Evolutionary conservation across 2,113 vertebrate genomes (phyloP).

Genomic region (Sisor rabdophorus): DNA sequence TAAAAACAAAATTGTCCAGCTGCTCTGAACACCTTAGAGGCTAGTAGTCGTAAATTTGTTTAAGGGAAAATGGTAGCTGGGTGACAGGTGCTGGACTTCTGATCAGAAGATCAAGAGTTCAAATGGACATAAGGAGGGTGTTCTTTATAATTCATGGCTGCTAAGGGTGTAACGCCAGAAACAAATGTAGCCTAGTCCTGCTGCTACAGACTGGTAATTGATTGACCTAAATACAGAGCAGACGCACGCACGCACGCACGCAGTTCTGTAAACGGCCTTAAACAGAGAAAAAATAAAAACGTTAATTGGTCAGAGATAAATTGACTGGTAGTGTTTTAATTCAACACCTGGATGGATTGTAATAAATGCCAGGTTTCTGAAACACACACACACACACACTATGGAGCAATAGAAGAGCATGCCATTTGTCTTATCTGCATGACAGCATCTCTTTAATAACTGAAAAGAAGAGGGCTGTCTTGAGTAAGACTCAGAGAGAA

Average conservation of each 20-base stretch:
- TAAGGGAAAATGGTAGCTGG: too few relatives aligned
- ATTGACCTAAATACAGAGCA: conserved; percentile 37
- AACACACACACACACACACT: conserved; percentile 13
- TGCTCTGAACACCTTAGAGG: conserved; percentile 49
- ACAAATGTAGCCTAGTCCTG: conserved; percentile 23
- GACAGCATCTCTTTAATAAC: conserved; percentile 41
- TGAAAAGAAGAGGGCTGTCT: conserved; percentile 21
- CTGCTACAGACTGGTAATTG: conserved; percentile 35
- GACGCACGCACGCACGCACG: too few relatives aligned
- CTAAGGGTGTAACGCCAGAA: too few relatives aligned
- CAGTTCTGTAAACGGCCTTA: conserved; percentile 8
- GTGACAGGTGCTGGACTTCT: too few relatives aligned
- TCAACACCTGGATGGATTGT: conserved; percentile 12
- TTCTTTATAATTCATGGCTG: too few relatives aligned
- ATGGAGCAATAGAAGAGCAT: conserved; percentile 20
- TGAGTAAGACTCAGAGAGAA: conserved; percentile 37
- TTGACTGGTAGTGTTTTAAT: conserved; percentile 4
- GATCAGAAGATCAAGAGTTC: too few relatives aligned
- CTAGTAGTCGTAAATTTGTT: not conserved
- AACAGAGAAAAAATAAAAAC: not conserved
- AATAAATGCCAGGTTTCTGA: not conserved
- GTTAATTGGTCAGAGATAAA: not conserved
- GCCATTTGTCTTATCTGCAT: conserved; percentile 36
- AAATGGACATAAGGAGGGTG: too few relatives aligned
- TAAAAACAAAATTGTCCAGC: conserved; percentile 61